Percentiles rank a stretch among this genome's conserved stretches.
These are phyloP conservation scores for Enteromius treurensis DNA, from an alignment of 2,797 vertebrate genomes.

Conservation along the genomic window DNA sequence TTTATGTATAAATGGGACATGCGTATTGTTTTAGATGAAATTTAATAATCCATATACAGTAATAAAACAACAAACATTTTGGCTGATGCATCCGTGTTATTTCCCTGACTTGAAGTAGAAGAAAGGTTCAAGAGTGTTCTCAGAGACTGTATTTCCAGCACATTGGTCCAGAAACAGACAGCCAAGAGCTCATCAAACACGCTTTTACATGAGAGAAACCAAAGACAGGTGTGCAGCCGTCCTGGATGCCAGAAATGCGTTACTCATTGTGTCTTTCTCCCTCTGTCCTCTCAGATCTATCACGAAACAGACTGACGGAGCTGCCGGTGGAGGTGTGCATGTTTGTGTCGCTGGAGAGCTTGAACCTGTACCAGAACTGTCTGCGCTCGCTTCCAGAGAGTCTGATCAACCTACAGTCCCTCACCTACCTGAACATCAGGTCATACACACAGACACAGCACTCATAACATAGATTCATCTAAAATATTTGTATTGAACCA, in stretches of 20 bases:
- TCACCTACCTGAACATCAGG: slow-evolving; percentile 97
- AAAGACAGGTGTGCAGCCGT: slow-evolving; percentile 31
- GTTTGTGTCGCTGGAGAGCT: slow-evolving; percentile 93
- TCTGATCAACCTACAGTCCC: slow-evolving; percentile 88
- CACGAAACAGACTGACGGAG: slow-evolving; percentile 91
- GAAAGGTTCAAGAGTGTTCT: background rate
- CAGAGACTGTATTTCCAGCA: slow-evolving; percentile 29
- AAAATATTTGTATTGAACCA: background rate
- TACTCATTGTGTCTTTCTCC: slow-evolving; percentile 14
- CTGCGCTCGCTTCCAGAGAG: slow-evolving; percentile 90
- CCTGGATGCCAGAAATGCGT: background rate
- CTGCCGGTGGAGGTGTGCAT: slow-evolving; percentile 89
- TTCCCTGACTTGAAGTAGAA: background rate
- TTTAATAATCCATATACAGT: background rate
- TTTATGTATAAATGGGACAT: background rate
- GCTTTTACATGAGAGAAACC: background rate
- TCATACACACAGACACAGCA: slow-evolving; percentile 66
- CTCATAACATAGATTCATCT: background rate
- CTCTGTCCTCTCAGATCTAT: slow-evolving; percentile 80
- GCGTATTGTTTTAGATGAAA: background rate
- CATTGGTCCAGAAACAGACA: background rate
- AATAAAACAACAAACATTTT: background rate
- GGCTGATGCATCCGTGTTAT: background rate
- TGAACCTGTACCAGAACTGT: slow-evolving; percentile 98
- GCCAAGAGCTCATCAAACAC: slow-evolving; percentile 10